phyloP scores from a whole-genome alignment of 1,140 invertebrate species.

The Physella acuta region DNA sequence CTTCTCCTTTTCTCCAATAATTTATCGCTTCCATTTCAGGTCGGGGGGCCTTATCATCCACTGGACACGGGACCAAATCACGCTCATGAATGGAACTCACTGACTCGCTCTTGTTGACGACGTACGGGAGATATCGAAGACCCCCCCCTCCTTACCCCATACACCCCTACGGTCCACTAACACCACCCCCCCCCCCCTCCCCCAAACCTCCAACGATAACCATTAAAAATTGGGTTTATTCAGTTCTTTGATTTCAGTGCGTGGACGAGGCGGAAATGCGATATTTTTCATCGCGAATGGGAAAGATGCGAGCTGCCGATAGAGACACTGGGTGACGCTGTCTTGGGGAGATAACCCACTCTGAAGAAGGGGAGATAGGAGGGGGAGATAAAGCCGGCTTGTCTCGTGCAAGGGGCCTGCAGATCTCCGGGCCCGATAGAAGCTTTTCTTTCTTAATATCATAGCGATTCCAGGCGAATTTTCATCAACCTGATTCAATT shows the following conservation, averaged over 20 bases:
- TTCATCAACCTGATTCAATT: no score
- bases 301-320: constrained; percentile 1
- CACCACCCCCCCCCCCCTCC: no score
- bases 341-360: constrained; percentile 5
- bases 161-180: no score
- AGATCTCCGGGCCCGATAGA: constrained; percentile 3
- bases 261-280: constrained; percentile 14
- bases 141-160: no score
- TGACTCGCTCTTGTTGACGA: constrained; percentile 2
- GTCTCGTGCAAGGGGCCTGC: not conserved
- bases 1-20: no score
- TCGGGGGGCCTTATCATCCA: not conserved
- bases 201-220: constrained; percentile 3
- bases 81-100: not conserved
- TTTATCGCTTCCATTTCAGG: no score
- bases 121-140: not conserved
- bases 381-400: constrained; percentile 7
- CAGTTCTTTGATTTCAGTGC: constrained; percentile 19
- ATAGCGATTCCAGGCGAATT: no score
- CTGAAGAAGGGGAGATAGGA: constrained; percentile 11
- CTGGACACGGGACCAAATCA: not conserved
- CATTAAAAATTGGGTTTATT: constrained; percentile 19
- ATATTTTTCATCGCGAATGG: constrained; percentile 11
- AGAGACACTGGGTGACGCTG: constrained; percentile 8
- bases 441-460: no score